A percentile compares a stretch with the other conserved stretches of the same genome.
Evolutionary conservation across 2,888 invertebrate species (phyloP).

Genomic region (Elmis aenea): DNA sequence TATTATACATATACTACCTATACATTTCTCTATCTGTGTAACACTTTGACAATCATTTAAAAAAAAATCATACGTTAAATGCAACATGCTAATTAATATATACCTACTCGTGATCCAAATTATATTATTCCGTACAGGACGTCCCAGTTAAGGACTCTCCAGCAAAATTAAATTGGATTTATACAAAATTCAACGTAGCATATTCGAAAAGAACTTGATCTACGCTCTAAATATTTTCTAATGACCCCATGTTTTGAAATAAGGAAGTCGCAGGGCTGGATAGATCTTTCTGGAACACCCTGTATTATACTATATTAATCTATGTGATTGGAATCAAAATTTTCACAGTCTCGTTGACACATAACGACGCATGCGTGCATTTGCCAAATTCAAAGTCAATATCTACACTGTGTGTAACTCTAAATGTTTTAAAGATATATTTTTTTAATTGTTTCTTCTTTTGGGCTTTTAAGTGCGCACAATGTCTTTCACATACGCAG

Average conservation of each 20-base stretch:
- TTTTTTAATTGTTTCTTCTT: conserved; percentile 37
- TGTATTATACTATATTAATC: neutral
- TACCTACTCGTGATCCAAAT: conserved; percentile 28
- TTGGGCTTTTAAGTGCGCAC: conserved; percentile 37
- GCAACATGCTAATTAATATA: conserved; percentile 32
- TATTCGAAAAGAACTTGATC: too few species aligned
- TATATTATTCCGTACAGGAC: too few species aligned
- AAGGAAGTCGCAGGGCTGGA: too few species aligned
- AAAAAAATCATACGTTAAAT: conserved; percentile 31
- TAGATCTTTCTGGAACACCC: too few species aligned
- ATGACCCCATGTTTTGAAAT: too few species aligned
- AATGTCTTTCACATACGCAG: conserved; percentile 34
- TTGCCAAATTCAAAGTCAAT: conserved; percentile 64
- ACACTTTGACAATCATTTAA: conserved; percentile 46
- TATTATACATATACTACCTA: conserved; percentile 19
- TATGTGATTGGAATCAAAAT: conserved; percentile 25
- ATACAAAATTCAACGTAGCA: too few species aligned
- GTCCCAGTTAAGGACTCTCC: too few species aligned
- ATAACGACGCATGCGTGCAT: neutral
- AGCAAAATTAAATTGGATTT: too few species aligned
- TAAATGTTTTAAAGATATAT: conserved; percentile 55
- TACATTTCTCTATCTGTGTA: conserved; percentile 34
- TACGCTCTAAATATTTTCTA: too few species aligned
- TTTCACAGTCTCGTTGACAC: conserved; percentile 12
- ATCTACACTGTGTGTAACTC: conserved; percentile 50